These are phyloP conservation scores for Idaea biselata DNA, from an alignment of 2,888 invertebrate species.

Conservation along the genomic window DNA sequence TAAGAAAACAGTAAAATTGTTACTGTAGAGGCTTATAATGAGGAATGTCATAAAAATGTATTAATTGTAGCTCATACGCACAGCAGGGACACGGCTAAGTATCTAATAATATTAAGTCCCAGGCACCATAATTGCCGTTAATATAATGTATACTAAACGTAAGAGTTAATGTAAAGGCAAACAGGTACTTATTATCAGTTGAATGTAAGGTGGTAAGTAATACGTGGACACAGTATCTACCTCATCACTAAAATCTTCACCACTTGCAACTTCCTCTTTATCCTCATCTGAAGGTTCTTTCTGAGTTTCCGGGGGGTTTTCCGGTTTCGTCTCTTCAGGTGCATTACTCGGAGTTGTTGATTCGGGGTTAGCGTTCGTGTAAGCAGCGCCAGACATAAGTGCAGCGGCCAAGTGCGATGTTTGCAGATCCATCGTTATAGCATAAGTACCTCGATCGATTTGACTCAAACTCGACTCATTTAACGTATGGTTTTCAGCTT, in stretches of 20 bases:
- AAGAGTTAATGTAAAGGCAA: no score
- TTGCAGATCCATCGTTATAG: constrained; percentile 60
- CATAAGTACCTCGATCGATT: not conserved
- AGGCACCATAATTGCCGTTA: no score
- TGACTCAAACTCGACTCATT: not conserved
- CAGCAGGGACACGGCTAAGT: no score
- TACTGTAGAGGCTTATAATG: no score
- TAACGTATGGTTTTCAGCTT: not conserved
- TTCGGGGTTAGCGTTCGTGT: constrained; percentile 38
- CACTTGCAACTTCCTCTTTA: constrained; percentile 70
- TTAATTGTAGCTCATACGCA: no score
- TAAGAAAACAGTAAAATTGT: not conserved
- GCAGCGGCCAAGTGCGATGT: constrained; percentile 76
- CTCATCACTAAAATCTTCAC: constrained; percentile 74
- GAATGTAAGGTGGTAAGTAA: constrained; percentile 1
- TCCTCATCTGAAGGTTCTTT: constrained; percentile 61
- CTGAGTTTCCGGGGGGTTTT: constrained; percentile 47
- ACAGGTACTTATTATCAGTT: no score
- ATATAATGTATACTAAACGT: no score
- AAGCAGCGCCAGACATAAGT: constrained; percentile 64
- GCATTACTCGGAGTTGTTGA: constrained; percentile 25
- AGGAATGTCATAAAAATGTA: no score
- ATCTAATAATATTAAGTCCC: no score
- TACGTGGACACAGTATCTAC: constrained; percentile 31
- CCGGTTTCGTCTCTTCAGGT: constrained; percentile 49